Conservation (phyloP, 2,113 vertebrate genomes). For the Bubalus kerabau region DNA sequence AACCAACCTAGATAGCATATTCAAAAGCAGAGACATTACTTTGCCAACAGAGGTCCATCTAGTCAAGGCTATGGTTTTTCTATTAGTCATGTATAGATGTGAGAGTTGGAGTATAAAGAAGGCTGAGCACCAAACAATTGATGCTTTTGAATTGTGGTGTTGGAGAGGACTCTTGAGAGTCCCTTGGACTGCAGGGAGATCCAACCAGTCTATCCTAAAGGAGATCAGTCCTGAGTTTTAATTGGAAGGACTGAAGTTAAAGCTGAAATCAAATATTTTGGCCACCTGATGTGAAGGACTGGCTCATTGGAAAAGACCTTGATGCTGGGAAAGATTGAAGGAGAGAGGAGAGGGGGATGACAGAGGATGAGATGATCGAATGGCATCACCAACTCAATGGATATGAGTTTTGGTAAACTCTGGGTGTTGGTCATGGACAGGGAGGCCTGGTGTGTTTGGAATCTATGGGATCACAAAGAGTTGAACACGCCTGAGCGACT, state of each 20-base stretch:
- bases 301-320: neutral
- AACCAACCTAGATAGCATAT: neutral
- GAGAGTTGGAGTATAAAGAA: neutral
- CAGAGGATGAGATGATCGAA: neutral
- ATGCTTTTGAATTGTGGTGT: neutral
- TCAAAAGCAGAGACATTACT: neutral
- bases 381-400: neutral
- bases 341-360: neutral
- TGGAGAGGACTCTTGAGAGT: neutral
- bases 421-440: neutral
- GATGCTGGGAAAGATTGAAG: neutral
- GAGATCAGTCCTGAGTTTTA: neutral
- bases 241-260: neutral
- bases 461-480: neutral
- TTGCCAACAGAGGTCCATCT: accelerated
- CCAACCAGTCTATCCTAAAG: neutral
- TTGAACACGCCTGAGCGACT: accelerated
- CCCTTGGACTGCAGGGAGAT: neutral
- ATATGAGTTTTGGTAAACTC: neutral
- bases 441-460: accelerated
- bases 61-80: neutral
- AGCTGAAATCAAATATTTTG: neutral
- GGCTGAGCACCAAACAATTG: accelerated
- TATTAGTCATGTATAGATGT: neutral
- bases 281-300: neutral